Base-by-base conservation (phyloP, 2,888 invertebrate species). In the Platycnemis pennipes region DNA sequence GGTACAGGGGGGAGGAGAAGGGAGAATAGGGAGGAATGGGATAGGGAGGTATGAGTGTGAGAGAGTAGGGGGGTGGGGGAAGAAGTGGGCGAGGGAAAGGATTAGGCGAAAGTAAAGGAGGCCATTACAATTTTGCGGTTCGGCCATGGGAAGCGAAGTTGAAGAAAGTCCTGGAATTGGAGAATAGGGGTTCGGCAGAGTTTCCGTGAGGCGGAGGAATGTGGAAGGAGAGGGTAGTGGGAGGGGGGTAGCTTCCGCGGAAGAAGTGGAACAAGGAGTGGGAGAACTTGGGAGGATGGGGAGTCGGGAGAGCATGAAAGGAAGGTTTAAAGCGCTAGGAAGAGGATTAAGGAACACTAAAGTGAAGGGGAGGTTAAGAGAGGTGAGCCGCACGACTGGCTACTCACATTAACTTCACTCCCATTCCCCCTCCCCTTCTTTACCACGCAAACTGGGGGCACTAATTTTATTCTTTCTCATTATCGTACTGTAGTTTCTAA, bases 81-180 rank as follows among this genome's bases (percentile, higher is more conserved):
- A 49, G 49, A 49, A n/a, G 49, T 11, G 49, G 49, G 49, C 5
- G 56, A 56, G 56, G 22, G 26, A 8, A 63, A 77, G 77, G 77
- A 77, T 77, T 77, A 77, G 37, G 77, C 8, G 77, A 77, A 77
- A 37, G 77, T 77, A 77, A 77, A 77, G 77, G 69, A 37, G 77
- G 77, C 37, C 77, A 77, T 77, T 77, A 77, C 77, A 77, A 77
- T 77, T 77, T 77, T 77, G 77, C 77, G 77, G 77, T 77, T 77
- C 77, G 77, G 77, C 77, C 77, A 77, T 77, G 77, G 77, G 77
- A 77, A 77, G 77, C 77, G 77, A 77, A 77, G 77, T 77, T 77
- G 77, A 77, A 37, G 77, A 77, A 77, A 77, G 77, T 77, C 77
- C 37, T 77, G 77, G 37, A 77, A 77, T 77, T 77, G 77, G 77